Conservation (phyloP, 2,888 invertebrate species). For the Lypha dubia region DNA sequence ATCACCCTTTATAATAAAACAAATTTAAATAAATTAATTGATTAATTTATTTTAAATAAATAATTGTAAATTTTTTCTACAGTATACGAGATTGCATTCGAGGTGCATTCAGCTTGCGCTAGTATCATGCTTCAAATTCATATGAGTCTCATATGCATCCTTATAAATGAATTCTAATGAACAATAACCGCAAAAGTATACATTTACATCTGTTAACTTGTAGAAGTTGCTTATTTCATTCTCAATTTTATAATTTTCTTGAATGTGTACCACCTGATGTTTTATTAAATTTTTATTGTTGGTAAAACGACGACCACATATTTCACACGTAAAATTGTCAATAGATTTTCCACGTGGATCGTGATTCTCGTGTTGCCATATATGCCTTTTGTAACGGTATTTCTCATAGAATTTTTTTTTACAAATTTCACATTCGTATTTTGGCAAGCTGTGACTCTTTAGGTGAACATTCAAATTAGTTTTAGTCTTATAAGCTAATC, state of each 20-base stretch:
- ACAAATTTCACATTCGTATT: slow-evolving; percentile 53
- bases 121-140: slow-evolving; percentile 39
- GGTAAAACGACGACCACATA: slow-evolving; percentile 50
- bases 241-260: slow-evolving; percentile 31
- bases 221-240: not conserved
- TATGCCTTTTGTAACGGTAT: slow-evolving; percentile 64
- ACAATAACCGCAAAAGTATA: slow-evolving; percentile 45
- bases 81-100: no score
- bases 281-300: slow-evolving; percentile 42
- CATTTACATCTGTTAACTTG: slow-evolving; percentile 1
- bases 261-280: slow-evolving; percentile 47
- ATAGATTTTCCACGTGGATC: not conserved
- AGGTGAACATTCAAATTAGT: slow-evolving; percentile 60
- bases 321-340: slow-evolving; percentile 59
- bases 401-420: slow-evolving; percentile 62
- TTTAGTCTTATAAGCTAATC: slow-evolving; percentile 57
- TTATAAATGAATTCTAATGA: slow-evolving; percentile 43
- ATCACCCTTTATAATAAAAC: no score
- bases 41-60: no score
- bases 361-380: slow-evolving; percentile 51
- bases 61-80: not conserved
- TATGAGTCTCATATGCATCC: slow-evolving; percentile 53
- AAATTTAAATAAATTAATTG: no score
- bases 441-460: slow-evolving; percentile 46
- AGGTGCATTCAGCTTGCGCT: no score